Evolutionary conservation across 1,140 invertebrate species (phyloP), one percentile per base, ranked within the genome.

Genomic region (Hermatobates lingyangjiaoensis): DNA sequence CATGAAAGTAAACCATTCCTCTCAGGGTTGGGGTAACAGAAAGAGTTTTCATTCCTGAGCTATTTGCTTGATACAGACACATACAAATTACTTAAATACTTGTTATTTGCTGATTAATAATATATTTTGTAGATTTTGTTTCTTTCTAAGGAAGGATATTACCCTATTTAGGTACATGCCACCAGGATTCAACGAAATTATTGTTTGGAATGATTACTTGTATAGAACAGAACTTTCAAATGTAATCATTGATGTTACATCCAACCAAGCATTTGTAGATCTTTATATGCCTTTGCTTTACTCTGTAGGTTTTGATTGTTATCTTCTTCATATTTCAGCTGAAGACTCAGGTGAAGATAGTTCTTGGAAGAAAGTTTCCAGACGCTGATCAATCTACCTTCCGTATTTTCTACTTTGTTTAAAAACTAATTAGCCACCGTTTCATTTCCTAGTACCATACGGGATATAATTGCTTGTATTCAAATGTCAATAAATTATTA

Each of bases 271-370:
- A 34, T 7, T 15, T 20, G 14, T 27, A 20, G 15, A 30, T 44
- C 45, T 44, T 45, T 7, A 51, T 51, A 28, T 18, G 20, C 23
- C 4, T n/a, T 24, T 40, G 25, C 5, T 3, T 26, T 45, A 5
- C 3, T 5, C 2, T 34, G 12, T 38, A 14, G 21, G 30, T 39
- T 47, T 27, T 34, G 15, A 47, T 23, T 25, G 24, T 44, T 45
- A 14, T 18, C 12, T 40, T 2, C 3, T 27, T 53, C 40, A 18
- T 55, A 34, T 51, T 55, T 48, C 50, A 48, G 51, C 25, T 1
- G 54, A 53, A 40, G 49, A 50, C 26, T 47, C 48, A 34, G 54
- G 48, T 34, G 54, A 56, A 23, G 54, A 56, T 40, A 48, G 51
- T 3, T 50, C 40, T 28, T 56, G 54, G 54, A 39, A 54, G 26